A percentile compares a stretch with the other conserved stretches of the same genome.
These are phyloP conservation scores for Pampusana beccarii DNA, from an alignment of 2,113 vertebrate species.

Conservation along the genomic window DNA sequence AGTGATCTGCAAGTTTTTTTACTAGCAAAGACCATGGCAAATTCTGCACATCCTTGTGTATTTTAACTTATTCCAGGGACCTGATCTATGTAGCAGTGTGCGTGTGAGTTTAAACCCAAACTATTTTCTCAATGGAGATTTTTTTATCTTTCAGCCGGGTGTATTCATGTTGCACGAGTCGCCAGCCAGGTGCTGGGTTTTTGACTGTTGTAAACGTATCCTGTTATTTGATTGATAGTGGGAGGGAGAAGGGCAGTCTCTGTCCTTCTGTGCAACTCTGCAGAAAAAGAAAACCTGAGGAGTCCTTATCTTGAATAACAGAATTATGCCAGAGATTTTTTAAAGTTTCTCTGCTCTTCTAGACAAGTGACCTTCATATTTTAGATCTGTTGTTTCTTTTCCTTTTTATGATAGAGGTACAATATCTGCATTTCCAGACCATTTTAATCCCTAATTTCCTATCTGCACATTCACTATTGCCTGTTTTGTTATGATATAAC, in stretches of 20 bases:
- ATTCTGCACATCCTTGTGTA: background rate
- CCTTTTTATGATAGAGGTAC: background rate
- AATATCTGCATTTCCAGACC: background rate
- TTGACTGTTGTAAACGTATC: background rate
- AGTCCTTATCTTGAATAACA: too few relatives aligned
- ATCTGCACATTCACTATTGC: background rate
- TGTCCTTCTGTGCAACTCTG: background rate
- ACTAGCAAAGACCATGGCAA: too few relatives aligned
- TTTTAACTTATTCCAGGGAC: background rate
- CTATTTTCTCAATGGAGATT: background rate
- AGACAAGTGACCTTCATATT: background rate
- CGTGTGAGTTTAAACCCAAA: background rate
- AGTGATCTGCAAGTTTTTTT: background rate
- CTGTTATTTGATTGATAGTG: background rate
- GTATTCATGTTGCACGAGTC: background rate
- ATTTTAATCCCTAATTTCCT: background rate
- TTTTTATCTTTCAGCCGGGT: background rate
- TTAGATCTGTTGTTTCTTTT: background rate
- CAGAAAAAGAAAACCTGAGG: background rate
- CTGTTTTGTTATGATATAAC: background rate
- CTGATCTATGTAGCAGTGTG: background rate
- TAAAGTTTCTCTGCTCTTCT: background rate
- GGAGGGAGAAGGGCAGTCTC: background rate
- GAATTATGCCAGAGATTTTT: too few relatives aligned
- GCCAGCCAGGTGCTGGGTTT: background rate